Conservation (phyloP, 2,888 invertebrate genomes). For the Papilio gigon region DNA sequence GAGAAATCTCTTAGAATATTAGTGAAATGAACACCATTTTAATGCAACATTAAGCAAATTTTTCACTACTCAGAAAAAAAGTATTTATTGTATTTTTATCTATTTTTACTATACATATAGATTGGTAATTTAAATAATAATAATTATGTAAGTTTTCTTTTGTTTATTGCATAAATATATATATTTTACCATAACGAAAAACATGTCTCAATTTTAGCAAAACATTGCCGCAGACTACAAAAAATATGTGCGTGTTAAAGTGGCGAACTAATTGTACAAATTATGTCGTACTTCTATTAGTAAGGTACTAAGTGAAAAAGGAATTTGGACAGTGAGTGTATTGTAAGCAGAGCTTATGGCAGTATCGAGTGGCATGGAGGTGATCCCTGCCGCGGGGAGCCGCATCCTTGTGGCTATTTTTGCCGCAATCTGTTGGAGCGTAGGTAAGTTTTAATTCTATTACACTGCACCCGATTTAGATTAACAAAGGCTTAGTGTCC, state of each 20-base stretch:
- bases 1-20: no score
- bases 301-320: constrained; percentile 27
- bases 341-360: constrained; percentile 49
- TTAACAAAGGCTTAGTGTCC: background rate
- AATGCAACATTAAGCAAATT: no score
- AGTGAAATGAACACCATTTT: no score
- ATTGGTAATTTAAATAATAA: no score
- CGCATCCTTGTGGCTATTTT: constrained; percentile 77
- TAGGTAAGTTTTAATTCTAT: constrained; percentile 63
- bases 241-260: constrained; percentile 61
- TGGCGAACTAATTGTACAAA: constrained; percentile 59
- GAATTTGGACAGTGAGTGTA: constrained; percentile 48
- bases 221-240: constrained; percentile 44
- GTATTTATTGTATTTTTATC: no score
- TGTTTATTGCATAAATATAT: background rate
- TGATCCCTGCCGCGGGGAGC: constrained; percentile 66
- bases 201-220: constrained; percentile 16
- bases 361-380: constrained; percentile 65
- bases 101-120: no score
- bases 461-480: background rate
- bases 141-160: no score
- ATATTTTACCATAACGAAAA: background rate
- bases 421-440: constrained; percentile 75
- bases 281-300: constrained; percentile 23
- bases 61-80: no score